These are phyloP conservation scores for Sacculina carcini DNA, from an alignment of 2,888 invertebrate genomes.

Conservation along the genomic window DNA sequence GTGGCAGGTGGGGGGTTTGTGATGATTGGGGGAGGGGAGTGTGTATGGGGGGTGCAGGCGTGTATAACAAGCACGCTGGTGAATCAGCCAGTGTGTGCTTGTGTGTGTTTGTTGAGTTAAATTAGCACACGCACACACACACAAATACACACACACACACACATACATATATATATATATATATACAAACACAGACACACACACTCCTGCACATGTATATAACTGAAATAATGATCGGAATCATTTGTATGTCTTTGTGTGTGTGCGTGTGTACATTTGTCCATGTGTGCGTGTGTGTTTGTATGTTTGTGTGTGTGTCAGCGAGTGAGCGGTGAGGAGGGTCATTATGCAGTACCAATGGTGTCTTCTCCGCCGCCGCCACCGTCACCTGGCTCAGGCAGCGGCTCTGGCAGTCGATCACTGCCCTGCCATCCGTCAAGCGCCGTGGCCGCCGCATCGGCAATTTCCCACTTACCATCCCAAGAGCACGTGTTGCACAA, in stretches of 20 bases:
- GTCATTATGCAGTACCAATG: neutral
- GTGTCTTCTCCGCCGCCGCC: neutral
- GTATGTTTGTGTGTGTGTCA: neutral
- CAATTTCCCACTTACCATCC: neutral
- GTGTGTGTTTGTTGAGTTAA: no score
- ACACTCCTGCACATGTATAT: neutral
- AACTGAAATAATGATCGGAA: neutral
- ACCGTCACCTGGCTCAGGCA: neutral
- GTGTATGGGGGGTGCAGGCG: no score
- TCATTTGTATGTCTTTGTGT: neutral
- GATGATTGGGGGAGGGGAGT: no score
- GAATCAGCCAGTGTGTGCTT: no score
- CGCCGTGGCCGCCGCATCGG: neutral
- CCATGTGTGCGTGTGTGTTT: neutral
- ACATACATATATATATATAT: slow-evolving; percentile 5
- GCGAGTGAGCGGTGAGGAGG: neutral
- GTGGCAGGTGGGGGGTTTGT: no score
- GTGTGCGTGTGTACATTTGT: neutral
- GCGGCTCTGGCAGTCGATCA: neutral
- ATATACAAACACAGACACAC: neutral
- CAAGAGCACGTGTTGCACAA: neutral
- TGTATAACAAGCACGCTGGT: no score
- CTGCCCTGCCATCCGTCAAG: neutral
- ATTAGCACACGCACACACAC: neutral
- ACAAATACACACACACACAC: neutral